phyloP scores from a whole-genome alignment of 1,140 invertebrate genomes.

The Metaphire vulgaris region DNA sequence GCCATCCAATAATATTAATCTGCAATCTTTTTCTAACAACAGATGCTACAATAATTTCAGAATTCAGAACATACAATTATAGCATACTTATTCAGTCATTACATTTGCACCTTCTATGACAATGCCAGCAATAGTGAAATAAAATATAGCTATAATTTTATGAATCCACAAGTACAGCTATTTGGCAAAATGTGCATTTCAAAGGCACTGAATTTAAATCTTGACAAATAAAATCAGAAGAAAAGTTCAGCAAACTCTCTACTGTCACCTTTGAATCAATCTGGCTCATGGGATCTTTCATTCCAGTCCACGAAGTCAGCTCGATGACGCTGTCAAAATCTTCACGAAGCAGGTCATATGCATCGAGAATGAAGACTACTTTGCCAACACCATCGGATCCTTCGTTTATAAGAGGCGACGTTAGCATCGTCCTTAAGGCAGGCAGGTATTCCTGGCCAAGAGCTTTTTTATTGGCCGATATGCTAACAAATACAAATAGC shows the following conservation, averaged over 20 bases:
- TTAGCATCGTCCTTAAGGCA: slow-evolving; percentile 64
- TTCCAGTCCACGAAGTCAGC: slow-evolving; percentile 72
- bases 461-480: slow-evolving; percentile 43
- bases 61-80: not conserved
- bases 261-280: slow-evolving; percentile 68
- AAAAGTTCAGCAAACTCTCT: not conserved
- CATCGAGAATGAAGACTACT: slow-evolving; percentile 66
- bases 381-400: slow-evolving; percentile 63
- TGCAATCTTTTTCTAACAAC: not conserved
- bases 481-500: slow-evolving; percentile 39
- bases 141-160: not conserved
- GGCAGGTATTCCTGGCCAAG: slow-evolving; percentile 67
- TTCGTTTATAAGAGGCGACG: slow-evolving; percentile 64
- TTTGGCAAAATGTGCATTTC: too few species aligned
- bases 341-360: slow-evolving; percentile 79
- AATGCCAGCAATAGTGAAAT: not conserved
- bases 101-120: not conserved
- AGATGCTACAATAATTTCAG: not conserved
- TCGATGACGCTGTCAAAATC: slow-evolving; percentile 83
- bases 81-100: not conserved
- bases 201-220: too few species aligned
- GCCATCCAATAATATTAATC: not conserved
- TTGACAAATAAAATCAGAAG: too few species aligned
- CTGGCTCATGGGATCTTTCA: slow-evolving; percentile 64
- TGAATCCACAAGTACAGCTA: not conserved